A percentile compares a stretch with the other conserved stretches of the same genome.
These are phyloP conservation scores for Epsilonema sp. DNA, from an alignment of 2,888 invertebrate species.

Conservation along the genomic window DNA sequence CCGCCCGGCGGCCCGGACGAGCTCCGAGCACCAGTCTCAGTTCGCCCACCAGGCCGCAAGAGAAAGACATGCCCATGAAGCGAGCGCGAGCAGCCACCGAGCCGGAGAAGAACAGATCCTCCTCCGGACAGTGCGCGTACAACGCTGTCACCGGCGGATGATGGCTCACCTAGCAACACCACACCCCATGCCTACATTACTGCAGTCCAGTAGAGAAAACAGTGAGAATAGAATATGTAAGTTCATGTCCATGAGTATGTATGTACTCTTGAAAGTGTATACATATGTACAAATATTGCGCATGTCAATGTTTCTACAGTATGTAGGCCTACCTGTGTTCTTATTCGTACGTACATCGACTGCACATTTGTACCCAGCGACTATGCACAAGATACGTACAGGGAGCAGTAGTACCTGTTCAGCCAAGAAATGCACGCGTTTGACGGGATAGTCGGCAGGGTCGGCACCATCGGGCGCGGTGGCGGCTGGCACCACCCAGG, in stretches of 20 bases:
- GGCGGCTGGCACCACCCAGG: slow-evolving; percentile 30
- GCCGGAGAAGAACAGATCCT: slow-evolving; percentile 33
- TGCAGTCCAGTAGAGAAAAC: too few species aligned
- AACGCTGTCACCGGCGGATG: slow-evolving; percentile 34
- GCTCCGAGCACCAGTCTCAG: slow-evolving; percentile 14
- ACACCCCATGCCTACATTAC: background rate
- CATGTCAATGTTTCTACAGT: too few species aligned
- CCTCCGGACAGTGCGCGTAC: slow-evolving; percentile 35
- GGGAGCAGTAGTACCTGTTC: slow-evolving; percentile 29
- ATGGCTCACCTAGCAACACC: slow-evolving; percentile 2
- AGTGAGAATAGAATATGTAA: too few species aligned
- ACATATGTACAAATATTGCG: too few species aligned
- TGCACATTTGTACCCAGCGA: too few species aligned
- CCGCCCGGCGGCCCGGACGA: slow-evolving; percentile 24
- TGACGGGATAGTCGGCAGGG: background rate
- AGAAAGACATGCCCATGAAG: slow-evolving; percentile 38
- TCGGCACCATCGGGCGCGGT: background rate
- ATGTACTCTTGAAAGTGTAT: too few species aligned
- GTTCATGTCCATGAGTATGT: too few species aligned
- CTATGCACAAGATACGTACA: too few species aligned
- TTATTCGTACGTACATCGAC: too few species aligned
- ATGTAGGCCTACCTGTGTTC: too few species aligned
- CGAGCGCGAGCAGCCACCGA: slow-evolving; percentile 37
- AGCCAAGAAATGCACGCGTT: slow-evolving; percentile 28
- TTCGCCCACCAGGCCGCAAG: slow-evolving; percentile 35